Percentiles rank a stretch among this genome's conserved stretches.
These are phyloP conservation scores for Porites lobata DNA, from an alignment of 92 coral and sea anemone genomes.

Conservation along the genomic window DNA sequence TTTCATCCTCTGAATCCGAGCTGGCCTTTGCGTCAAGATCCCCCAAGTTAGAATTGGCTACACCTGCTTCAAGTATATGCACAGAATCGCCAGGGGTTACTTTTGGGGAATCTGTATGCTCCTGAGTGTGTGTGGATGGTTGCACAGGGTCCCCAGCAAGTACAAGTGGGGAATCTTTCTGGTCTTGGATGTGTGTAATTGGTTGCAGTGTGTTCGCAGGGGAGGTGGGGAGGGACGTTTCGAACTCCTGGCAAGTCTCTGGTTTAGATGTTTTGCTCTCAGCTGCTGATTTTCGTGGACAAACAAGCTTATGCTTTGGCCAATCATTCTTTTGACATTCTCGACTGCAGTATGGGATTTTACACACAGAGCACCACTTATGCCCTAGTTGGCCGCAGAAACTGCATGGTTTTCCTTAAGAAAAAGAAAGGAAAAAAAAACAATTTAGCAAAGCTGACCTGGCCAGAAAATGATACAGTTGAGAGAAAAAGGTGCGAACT, in stretches of 20 bases:
- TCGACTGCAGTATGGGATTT: conserved; percentile 93
- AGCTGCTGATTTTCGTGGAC: conserved; percentile 5
- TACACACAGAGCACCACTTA: conserved; percentile 89
- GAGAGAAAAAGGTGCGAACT: no score
- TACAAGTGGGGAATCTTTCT: neutral
- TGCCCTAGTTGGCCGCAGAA: conserved; percentile 77
- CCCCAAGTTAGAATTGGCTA: neutral
- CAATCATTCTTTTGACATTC: conserved; percentile 90
- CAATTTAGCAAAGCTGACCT: neutral
- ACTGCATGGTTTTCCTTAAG: conserved; percentile 72
- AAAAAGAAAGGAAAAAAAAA: neutral
- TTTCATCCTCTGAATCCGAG: conserved; percentile 2
- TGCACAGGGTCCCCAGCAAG: neutral
- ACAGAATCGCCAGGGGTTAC: neutral
- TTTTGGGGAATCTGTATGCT: neutral
- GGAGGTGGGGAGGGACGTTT: neutral
- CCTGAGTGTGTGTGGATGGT: neutral
- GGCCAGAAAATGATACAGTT: neutral
- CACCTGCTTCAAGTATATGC: neutral
- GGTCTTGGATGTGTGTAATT: neutral
- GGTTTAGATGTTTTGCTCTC: conserved; percentile 7
- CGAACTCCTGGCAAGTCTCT: neutral
- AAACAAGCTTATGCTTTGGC: conserved; percentile 75
- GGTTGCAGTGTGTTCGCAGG: neutral
- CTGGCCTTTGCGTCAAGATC: neutral